Evolutionary conservation across 2,888 invertebrate genomes (phyloP), one percentile per base, ranked within the genome.

Genomic region (Cetonia aurata): DNA sequence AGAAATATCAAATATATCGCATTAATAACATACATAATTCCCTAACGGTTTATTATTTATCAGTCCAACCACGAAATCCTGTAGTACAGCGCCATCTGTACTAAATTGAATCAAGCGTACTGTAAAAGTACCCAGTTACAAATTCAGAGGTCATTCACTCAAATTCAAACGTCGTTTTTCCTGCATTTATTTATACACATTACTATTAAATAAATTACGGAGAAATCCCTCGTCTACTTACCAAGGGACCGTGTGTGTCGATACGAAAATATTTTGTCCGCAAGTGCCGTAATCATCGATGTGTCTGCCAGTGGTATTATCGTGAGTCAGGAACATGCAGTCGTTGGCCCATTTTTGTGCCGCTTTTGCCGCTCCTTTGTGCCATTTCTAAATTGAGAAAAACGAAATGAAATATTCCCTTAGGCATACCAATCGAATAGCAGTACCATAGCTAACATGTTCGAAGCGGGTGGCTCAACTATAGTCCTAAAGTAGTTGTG

Each of bases 231-330:
- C 25, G 4, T 25, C 4, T 25, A 79, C 85, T 86, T 86, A 93
- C 94, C 94, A 94, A 37, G 93, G 92, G 25, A 93, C 92, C 84
- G 91, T 90, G 75, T 91, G 90, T 1, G 92, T 89, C n/a, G 93
- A 88, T 31, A 93, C 91, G 81, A 94, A 94, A 71, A 94, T 90
- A 83, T 94, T 94, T 83, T 94, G 94, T 1, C 94, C 94, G 80
- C 94, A 94, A 33, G 89, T 85, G 37, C 94, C 94, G 74, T 90
- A 90, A 71, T 88, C 85, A 13, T 91, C 88, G 37, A 91, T 87
- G 71, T 88, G 87, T 71, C 92, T 88, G 70, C 92, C 92, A 19
- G 87, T 86, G 0, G 88, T 86, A 76, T 89, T 88, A 79, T 93
- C 93, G 81, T 94, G 94, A 44, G 87, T 86, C 37, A 94, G 84